Percentiles rank a stretch among this genome's conserved stretches.
Conservation (phyloP, 2,888 invertebrate species). For the Lucinisca nassula region DNA sequence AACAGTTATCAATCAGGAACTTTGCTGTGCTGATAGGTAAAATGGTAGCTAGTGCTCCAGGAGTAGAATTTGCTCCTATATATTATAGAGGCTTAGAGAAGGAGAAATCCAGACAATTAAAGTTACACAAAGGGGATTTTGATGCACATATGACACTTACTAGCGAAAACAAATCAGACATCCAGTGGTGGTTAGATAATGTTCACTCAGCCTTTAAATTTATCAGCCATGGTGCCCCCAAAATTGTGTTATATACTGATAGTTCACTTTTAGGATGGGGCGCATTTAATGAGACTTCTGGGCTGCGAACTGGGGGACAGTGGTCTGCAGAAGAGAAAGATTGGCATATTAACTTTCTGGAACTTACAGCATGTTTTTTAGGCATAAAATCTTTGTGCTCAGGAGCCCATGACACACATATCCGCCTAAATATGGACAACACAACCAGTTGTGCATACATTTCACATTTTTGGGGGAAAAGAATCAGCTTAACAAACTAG, state of each 20-base stretch:
- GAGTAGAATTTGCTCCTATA: background rate
- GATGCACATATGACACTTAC: constrained; percentile 9
- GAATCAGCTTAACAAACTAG: background rate
- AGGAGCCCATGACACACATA: background rate
- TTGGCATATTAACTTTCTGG: constrained; percentile 44
- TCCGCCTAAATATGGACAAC: background rate
- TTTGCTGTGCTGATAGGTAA: no score
- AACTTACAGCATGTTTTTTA: constrained; percentile 29
- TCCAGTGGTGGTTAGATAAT: constrained; percentile 35
- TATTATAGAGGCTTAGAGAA: background rate
- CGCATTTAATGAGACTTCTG: background rate
- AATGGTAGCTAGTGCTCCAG: background rate
- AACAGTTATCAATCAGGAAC: no score
- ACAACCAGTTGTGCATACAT: background rate
- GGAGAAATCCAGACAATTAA: constrained; percentile 32
- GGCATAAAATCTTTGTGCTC: background rate
- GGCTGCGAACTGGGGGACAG: background rate
- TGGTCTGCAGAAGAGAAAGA: constrained; percentile 39
- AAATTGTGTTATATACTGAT: constrained; percentile 41
- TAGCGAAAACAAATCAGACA: background rate
- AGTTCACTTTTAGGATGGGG: constrained; percentile 50
- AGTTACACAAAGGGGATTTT: constrained; percentile 25
- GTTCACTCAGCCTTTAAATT: background rate
- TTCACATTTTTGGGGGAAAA: background rate
- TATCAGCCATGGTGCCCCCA: background rate